Conservation (phyloP, 2,797 vertebrate genomes). For the Sebastes steindachneri region DNA sequence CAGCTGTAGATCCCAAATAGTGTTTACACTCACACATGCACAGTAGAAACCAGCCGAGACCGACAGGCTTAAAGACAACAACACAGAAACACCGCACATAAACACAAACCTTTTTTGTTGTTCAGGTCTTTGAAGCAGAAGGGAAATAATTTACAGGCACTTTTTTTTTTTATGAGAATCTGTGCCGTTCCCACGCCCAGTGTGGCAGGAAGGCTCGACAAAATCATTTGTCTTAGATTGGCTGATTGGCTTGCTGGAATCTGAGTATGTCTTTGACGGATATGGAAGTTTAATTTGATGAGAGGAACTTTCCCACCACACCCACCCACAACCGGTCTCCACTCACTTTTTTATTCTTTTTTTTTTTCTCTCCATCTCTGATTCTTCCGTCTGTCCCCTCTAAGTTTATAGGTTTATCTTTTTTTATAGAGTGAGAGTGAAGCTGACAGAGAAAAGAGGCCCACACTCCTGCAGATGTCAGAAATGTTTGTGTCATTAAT, state of each 20-base stretch:
- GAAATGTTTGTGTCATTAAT: conserved; percentile 66
- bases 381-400: conserved; percentile 16
- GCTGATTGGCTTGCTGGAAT: conserved; percentile 80
- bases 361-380: conserved; percentile 15
- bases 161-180: conserved; percentile 71
- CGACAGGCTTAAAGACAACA: conserved; percentile 53
- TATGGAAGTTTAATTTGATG: conserved; percentile 75
- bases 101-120: conserved; percentile 75
- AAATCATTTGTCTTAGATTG: conserved; percentile 81
- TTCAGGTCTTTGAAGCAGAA: conserved; percentile 74
- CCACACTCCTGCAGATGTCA: conserved; percentile 41
- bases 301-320: conserved; percentile 61
- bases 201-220: conserved; percentile 76
- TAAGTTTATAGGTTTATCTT: conserved; percentile 57
- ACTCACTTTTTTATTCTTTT: conserved; percentile 49
- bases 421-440: conserved; percentile 67
- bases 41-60: conserved; percentile 56
- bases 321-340: conserved; percentile 28
- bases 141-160: conserved; percentile 79
- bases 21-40: conserved; percentile 55
- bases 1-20: conserved; percentile 31
- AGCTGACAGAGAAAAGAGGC: conserved; percentile 36
- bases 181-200: conserved; percentile 81
- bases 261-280: conserved; percentile 63
- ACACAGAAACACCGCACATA: conserved; percentile 61